Base-by-base conservation (phyloP, 1,140 invertebrate genomes). In the Papilio polyxenes region DNA sequence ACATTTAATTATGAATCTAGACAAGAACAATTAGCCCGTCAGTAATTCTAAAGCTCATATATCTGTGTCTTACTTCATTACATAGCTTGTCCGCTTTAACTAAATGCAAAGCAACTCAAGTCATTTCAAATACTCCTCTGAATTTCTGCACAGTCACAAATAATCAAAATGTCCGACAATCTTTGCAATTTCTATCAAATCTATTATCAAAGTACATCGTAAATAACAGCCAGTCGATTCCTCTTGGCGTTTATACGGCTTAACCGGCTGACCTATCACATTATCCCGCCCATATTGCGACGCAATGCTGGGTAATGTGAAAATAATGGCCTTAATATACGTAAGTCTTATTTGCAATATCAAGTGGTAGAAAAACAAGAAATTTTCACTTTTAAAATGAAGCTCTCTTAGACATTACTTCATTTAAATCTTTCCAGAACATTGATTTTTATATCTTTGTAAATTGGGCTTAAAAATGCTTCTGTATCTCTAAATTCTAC, bases 271-370 rank as follows among this genome's bases (percentile, higher is more conserved):
- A 80, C 56, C 62, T 69, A 80, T 80, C 56, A 62, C 23, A 62
- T 48, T 62, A 44, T 10, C 8, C 10, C 59, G 40, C 59, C 44
- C 23, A 37, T 48, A 80, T 69, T 80, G 78, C 78, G 20, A 80
- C 78, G 37, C 78, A 80, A 51, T 65, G 37, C 44, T 23, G 59
- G 37, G 40, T 80, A 80, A 80, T 80, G 62, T 69, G 78, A 69
- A 80, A 80, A 80, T 80, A 80, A 80, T 80, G 62, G 40, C 53
- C 31, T 15, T 23, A 17, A 37, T 37, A 72, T 72, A 72, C 65
- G 11, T 20, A 37, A 72, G 65, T 72, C 65, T 72, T 72, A 20
- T 37, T 72, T 72, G 65, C 65, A 72, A 72, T 40, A 37, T 69
- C 31, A 72, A 72, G 4, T 15, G 40, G 23, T 72, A 72, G 31